A percentile compares a stretch with the other conserved stretches of the same genome.
Evolutionary conservation across 2,113 vertebrate genomes (phyloP).

Genomic region (Ifrita kowaldi): DNA sequence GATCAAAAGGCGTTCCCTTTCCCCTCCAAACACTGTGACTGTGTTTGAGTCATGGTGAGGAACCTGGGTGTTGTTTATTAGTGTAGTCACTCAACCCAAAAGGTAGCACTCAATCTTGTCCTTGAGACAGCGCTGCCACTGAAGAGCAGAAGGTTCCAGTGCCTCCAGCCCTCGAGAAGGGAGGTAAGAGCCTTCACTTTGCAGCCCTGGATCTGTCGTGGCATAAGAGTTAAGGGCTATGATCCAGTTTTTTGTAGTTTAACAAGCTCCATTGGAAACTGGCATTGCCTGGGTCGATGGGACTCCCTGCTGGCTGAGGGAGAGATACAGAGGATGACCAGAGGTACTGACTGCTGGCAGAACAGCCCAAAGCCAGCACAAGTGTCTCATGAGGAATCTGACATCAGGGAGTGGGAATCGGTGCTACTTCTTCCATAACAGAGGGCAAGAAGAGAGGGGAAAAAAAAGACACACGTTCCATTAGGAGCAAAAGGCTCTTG

Average conservation of each 20-base stretch:
- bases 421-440: not conserved
- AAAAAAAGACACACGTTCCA: fast-evolving
- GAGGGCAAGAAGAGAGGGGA: not conserved
- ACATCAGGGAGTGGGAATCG: fast-evolving
- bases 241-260: not conserved
- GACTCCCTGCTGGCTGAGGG: not conserved
- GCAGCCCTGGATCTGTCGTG: not conserved
- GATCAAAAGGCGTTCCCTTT: not conserved
- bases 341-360: not conserved
- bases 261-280: not conserved
- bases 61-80: not conserved
- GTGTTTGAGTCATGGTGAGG: not conserved
- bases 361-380: not conserved
- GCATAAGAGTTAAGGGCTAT: not conserved
- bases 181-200: slow-evolving; percentile 50
- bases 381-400: not conserved
- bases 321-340: not conserved
- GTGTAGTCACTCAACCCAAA: not conserved
- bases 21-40: not conserved
- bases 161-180: not conserved
- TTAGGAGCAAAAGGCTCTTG: not conserved
- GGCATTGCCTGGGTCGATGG: fast-evolving
- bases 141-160: slow-evolving; percentile 15
- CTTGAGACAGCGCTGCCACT: not conserved
- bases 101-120: not conserved